Conservation (phyloP, 2,113 vertebrate genomes). For the Hyperoodon ampullatus region DNA sequence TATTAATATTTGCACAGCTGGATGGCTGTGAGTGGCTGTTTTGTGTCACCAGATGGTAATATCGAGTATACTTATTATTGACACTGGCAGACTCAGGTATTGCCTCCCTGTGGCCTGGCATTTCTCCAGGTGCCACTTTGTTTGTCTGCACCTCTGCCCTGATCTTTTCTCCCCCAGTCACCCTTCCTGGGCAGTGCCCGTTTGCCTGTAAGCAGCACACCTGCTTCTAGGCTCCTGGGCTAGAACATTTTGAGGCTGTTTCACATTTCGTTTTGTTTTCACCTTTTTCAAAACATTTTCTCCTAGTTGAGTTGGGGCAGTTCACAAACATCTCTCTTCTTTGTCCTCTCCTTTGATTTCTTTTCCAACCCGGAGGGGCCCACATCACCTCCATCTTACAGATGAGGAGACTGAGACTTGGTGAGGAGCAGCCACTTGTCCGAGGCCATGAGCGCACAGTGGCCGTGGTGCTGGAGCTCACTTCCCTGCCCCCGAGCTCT, state of each 20-base stretch:
- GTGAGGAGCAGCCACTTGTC: too few relatives aligned
- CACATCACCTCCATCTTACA: neutral
- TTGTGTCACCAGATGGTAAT: neutral
- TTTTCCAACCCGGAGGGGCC: neutral
- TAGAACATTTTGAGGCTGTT: neutral
- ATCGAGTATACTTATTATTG: neutral
- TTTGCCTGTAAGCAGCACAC: neutral
- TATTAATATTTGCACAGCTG: neutral
- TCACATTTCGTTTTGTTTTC: neutral
- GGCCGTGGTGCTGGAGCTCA: neutral
- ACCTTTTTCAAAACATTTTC: neutral
- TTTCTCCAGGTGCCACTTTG: rapidly evolving
- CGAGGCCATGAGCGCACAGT: neutral
- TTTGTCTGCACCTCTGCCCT: rapidly evolving
- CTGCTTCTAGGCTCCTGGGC: neutral
- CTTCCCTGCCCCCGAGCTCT: neutral
- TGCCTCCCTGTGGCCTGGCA: neutral
- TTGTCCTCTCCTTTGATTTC: neutral
- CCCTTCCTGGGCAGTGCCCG: rapidly evolving
- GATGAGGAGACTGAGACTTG: neutral
- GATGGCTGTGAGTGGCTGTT: neutral
- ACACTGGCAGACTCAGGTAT: neutral
- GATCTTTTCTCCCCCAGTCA: rapidly evolving
- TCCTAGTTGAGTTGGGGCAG: neutral
- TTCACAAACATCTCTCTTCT: neutral